Conservation (phyloP, 2,797 vertebrate species). For the Loris lydekkerianus region DNA sequence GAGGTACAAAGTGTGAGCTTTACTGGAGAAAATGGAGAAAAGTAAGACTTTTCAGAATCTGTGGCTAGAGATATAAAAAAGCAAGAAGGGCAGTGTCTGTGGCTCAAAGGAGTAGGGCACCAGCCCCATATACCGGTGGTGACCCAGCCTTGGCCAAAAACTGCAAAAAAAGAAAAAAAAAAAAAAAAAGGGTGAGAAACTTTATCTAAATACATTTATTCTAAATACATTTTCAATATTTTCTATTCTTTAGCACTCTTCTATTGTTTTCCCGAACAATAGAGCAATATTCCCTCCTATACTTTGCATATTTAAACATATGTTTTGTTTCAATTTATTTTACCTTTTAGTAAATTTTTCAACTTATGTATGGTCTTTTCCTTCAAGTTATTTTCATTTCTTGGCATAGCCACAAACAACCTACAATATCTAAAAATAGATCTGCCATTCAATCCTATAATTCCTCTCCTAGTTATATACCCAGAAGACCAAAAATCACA, state of each 20-base stretch:
- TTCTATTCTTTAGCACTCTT: background rate
- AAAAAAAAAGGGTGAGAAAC: background rate
- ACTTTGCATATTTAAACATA: slow-evolving; percentile 63
- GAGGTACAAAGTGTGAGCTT: background rate
- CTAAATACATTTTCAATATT: background rate
- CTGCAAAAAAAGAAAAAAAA: too few species aligned
- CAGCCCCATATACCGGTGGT: too few species aligned
- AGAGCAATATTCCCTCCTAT: slow-evolving; percentile 34
- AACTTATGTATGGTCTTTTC: slow-evolving; percentile 59
- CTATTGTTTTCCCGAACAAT: slow-evolving; percentile 35
- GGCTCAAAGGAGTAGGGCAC: too few species aligned
- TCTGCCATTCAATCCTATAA: too few species aligned
- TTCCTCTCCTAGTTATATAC: too few species aligned
- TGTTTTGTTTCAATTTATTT: slow-evolving; percentile 46
- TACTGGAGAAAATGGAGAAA: background rate
- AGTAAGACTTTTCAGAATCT: background rate
- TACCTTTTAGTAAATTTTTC: slow-evolving; percentile 55
- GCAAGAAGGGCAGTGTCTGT: too few species aligned
- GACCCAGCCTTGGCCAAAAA: too few species aligned
- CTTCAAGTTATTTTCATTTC: slow-evolving; percentile 58
- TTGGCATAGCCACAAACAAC: background rate
- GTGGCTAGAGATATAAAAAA: background rate
- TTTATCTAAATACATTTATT: background rate
- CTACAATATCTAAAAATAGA: background rate
- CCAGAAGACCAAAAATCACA: too few species aligned